These are phyloP conservation scores for Pachypanchax playfairii DNA, from an alignment of 2,113 vertebrate genomes.

Conservation along the genomic window DNA sequence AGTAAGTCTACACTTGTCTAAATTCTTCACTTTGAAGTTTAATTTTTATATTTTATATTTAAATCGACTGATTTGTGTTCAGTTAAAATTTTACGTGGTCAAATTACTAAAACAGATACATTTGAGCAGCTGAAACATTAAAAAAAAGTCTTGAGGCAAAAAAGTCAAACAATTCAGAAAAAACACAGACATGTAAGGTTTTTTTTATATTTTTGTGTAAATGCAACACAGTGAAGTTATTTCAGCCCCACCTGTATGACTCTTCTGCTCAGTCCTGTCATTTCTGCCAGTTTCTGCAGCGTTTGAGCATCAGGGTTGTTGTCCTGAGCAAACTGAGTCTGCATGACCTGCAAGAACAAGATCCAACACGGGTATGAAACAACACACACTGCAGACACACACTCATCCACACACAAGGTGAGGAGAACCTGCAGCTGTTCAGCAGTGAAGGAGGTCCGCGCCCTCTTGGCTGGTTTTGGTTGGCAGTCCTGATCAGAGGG, in stretches of 20 bases:
- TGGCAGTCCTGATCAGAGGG: conserved; percentile 94
- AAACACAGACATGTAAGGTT: too few relatives aligned
- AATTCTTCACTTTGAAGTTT: too few relatives aligned
- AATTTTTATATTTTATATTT: too few relatives aligned
- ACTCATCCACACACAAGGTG: background rate
- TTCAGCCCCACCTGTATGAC: conserved; percentile 90
- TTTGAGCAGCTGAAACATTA: too few relatives aligned
- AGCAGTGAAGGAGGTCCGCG: conserved; percentile 92
- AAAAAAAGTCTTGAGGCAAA: too few relatives aligned
- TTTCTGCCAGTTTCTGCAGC: conserved; percentile 90
- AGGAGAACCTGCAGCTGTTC: conserved; percentile 89
- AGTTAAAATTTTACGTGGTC: too few relatives aligned
- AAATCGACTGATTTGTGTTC: too few relatives aligned
- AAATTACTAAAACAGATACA: too few relatives aligned
- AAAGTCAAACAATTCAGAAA: too few relatives aligned
- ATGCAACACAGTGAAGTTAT: background rate
- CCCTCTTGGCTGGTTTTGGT: conserved; percentile 92
- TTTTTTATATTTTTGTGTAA: too few relatives aligned
- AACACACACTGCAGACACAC: background rate
- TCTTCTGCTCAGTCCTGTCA: conserved; percentile 92
- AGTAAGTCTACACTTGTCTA: too few relatives aligned
- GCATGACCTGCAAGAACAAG: conserved; percentile 85
- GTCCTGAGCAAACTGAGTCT: conserved; percentile 91
- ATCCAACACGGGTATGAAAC: background rate
- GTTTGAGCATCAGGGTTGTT: conserved; percentile 94